These are phyloP conservation scores for Paedocypris micromegethes DNA, from an alignment of 2,797 vertebrate genomes.

Conservation along the genomic window DNA sequence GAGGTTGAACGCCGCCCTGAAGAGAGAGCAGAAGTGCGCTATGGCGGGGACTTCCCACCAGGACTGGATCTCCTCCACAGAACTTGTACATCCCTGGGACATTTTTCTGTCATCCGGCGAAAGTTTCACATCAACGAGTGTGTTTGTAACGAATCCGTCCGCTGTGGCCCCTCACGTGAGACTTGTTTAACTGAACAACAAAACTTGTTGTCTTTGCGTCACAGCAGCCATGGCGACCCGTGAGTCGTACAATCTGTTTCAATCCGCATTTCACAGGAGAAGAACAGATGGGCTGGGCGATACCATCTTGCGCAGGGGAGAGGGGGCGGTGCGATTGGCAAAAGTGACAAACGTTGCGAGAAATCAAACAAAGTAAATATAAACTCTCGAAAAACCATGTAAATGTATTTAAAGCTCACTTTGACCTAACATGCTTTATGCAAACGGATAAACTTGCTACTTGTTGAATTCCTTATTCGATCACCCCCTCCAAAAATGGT, in stretches of 20 bases:
- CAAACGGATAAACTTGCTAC: too few relatives aligned
- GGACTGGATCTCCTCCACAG: slow-evolving; percentile 88
- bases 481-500: slow-evolving; percentile 33
- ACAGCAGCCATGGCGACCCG: slow-evolving; percentile 62
- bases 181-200: slow-evolving; percentile 51
- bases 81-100: slow-evolving; percentile 75
- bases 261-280: slow-evolving; percentile 61
- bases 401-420: accelerated
- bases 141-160: slow-evolving; percentile 35
- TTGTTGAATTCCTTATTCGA: too few relatives aligned
- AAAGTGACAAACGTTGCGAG: too few relatives aligned
- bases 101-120: slow-evolving; percentile 63
- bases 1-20: slow-evolving; percentile 91
- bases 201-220: slow-evolving; percentile 56
- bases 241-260: slow-evolving; percentile 66
- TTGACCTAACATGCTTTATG: too few relatives aligned
- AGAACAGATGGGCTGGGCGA: slow-evolving; percentile 71
- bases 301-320: slow-evolving; percentile 52
- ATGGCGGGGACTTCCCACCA: slow-evolving; percentile 99
- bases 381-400: too few relatives aligned
- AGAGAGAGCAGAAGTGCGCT: slow-evolving; percentile 96
- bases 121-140: slow-evolving; percentile 67
- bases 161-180: slow-evolving; percentile 39
- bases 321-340: slow-evolving; percentile 24
- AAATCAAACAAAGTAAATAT: background rate